Evolutionary conservation across 2,888 invertebrate species (phyloP), one percentile per base, ranked within the genome.

Genomic region (Yponomeuta plumbellus): DNA sequence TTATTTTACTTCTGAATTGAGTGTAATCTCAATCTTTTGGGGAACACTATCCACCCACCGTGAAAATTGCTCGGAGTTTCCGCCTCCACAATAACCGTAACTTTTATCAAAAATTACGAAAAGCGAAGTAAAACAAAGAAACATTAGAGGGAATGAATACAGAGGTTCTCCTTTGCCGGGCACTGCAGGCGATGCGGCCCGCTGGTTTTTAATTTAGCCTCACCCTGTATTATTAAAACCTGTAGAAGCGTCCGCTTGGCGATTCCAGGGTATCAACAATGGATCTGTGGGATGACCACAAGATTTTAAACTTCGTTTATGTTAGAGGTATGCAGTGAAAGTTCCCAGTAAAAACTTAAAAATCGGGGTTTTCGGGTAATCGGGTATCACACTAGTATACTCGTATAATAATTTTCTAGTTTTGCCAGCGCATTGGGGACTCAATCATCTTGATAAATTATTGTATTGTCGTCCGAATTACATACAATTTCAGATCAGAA

Each of bases 121-220:
- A 63, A 61, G 64, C 57, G 20, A 40, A 52, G 64, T 59, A 64
- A 68, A 67, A 52, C 44, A 52, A 68, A 67, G 64, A 65, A 67
- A 67, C 65, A 68, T 69, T 67, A 67, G 66, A 65, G 76, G 78
- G 78, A 79, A 80, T 77, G 79, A 80, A 75, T 72, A 74, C 76
- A 68, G 74, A 75, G 77, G 74, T 8, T 78, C 79, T 77, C 76
- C 80, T 81, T 76, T 77, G 74, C 64, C 71, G 73, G 75, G 44
- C 44, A 52, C 75, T 74, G 74, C 81, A 77, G 82, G 83, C 80
- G 78, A 76, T 78, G 79, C 79, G 84, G 81, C 70, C 80, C 82
- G 81, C 73, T 81, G 85, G 84, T 83, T 88, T 89, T 89, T 88
- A 88, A 89, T 88, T 86, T 86, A 85, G 83, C 88, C 26, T 83